Percentiles rank a stretch among this genome's conserved stretches.
These are phyloP conservation scores for Haliaeetus leucogaster DNA, from an alignment of 2,113 vertebrate species.

Conservation along the genomic window DNA sequence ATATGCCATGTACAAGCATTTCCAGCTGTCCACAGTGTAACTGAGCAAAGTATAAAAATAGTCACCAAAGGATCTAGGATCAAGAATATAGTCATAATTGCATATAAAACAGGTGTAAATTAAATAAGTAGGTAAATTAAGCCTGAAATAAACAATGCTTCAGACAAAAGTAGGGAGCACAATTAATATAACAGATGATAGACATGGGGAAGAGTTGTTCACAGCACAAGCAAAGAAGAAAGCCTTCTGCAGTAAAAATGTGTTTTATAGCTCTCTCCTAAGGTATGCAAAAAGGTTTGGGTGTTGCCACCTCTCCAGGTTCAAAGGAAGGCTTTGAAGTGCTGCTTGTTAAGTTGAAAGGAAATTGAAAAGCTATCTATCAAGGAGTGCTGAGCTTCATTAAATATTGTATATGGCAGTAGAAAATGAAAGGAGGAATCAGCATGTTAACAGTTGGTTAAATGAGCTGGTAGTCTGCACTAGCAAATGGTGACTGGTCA, in stretches of 20 bases:
- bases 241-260: not conserved
- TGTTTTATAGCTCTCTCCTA: not conserved
- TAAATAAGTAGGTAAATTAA: not conserved
- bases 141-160: not conserved
- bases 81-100: not conserved
- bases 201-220: not conserved
- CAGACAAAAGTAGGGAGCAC: not conserved
- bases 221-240: not conserved
- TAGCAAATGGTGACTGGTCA: not conserved
- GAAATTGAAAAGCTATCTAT: not conserved
- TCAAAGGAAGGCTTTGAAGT: constrained; percentile 15
- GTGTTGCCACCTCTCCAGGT: not conserved
- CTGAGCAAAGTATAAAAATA: not conserved
- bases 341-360: not conserved
- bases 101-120: not conserved
- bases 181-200: not conserved
- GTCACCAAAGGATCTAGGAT: not conserved
- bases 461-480: not conserved
- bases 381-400: not conserved
- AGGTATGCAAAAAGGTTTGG: not conserved
- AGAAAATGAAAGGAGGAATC: not conserved
- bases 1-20: not conserved
- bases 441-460: not conserved
- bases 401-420: not conserved
- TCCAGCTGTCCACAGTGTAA: not conserved